Conservation (phyloP, 2,797 vertebrate species). For the Falco berigora region DNA sequence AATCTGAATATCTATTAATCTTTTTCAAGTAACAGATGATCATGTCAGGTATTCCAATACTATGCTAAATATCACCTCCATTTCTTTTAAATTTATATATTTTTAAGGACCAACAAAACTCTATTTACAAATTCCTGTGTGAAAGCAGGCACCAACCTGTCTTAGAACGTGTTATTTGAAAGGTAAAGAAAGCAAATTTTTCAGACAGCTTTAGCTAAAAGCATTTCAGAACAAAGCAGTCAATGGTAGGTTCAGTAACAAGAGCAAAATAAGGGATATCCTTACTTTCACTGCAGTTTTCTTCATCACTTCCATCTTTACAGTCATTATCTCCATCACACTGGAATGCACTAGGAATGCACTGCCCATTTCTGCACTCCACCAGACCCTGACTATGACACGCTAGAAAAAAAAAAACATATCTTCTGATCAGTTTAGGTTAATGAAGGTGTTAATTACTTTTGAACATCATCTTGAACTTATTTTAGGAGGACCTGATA, state of each 20-base stretch:
- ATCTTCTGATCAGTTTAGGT: not conserved
- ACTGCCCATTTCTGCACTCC: slow-evolving; percentile 88
- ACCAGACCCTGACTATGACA: slow-evolving; percentile 88
- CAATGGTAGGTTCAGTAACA: not conserved
- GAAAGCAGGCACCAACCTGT: not conserved
- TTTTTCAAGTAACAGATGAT: not conserved
- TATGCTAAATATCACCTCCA: not conserved
- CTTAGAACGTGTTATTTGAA: not conserved
- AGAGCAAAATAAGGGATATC: not conserved
- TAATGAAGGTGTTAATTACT: not conserved
- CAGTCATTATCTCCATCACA: slow-evolving; percentile 95
- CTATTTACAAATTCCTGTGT: not conserved
- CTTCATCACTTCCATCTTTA: slow-evolving; percentile 91
- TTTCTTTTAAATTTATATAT: not conserved
- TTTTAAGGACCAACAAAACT: not conserved
- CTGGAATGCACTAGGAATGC: slow-evolving; percentile 84
- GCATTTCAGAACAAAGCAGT: not conserved
- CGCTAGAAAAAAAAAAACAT: slow-evolving; percentile 65
- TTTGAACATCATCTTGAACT: not conserved
- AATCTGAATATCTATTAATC: not conserved
- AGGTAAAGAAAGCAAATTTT: not conserved
- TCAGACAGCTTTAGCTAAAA: not conserved
- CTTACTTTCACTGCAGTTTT: slow-evolving; percentile 79
- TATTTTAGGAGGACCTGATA: not conserved
- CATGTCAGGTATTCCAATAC: not conserved